Conservation (phyloP, 2,888 invertebrate species). For the Drosophila recens region DNA sequence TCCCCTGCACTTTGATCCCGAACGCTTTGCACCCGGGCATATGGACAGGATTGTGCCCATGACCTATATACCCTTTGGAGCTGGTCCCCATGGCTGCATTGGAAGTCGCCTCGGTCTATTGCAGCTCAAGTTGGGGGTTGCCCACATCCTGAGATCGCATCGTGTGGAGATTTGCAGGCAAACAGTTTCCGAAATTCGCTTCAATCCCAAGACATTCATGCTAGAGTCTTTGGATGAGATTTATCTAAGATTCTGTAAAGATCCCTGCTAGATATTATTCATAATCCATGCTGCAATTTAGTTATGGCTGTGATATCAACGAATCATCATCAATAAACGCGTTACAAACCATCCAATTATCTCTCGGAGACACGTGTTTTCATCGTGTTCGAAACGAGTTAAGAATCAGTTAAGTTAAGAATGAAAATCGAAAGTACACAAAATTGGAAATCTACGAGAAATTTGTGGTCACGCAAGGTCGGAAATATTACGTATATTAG, state of each 20-base stretch:
- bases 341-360: conserved; percentile 15
- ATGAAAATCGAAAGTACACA: conserved; percentile 26
- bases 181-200: conserved; percentile 74
- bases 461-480: conserved; percentile 28
- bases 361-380: neutral
- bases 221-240: conserved; percentile 79
- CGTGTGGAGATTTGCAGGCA: conserved; percentile 65
- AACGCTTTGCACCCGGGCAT: conserved; percentile 74
- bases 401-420: conserved; percentile 1
- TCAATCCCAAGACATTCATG: conserved; percentile 81
- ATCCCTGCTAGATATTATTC: conserved; percentile 25
- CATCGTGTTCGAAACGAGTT: neutral
- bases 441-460: conserved; percentile 10
- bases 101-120: conserved; percentile 83
- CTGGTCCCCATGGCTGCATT: conserved; percentile 83
- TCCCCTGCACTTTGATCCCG: conserved; percentile 80
- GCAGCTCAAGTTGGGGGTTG: conserved; percentile 81
- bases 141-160: conserved; percentile 71
- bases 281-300: neutral
- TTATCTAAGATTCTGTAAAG: conserved; percentile 66
- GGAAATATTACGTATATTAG: neutral
- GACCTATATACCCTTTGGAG: conserved; percentile 83
- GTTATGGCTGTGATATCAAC: conserved; percentile 7
- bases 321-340: conserved; percentile 25
- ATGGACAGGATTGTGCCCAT: conserved; percentile 67